A percentile compares a stretch with the other conserved stretches of the same genome.
Conservation (phyloP, 2,113 vertebrate genomes). For the Amphilophus citrinellus region DNA sequence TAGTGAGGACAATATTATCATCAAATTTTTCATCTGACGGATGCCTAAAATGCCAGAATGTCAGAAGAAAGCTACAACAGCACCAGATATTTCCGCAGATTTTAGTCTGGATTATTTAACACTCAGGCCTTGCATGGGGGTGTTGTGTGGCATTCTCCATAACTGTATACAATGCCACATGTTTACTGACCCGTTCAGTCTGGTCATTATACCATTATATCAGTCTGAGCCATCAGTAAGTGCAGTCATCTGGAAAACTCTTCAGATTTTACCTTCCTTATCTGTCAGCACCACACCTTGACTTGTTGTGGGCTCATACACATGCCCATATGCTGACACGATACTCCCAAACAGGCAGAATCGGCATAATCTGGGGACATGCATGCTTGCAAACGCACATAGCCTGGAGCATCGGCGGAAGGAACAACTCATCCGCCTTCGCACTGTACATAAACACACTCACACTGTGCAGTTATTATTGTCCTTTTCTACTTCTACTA, state of each 20-base stretch:
- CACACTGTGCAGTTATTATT: background rate
- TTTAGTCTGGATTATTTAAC: constrained; percentile 1
- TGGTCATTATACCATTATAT: constrained; percentile 49
- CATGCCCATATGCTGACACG: constrained; percentile 1
- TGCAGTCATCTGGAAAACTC: constrained; percentile 58
- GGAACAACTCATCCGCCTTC: constrained; percentile 20
- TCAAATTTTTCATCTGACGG: background rate
- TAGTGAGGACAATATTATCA: background rate
- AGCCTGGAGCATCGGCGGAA: constrained; percentile 10
- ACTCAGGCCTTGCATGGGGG: background rate
- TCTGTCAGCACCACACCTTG: constrained; percentile 64
- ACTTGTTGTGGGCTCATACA: constrained; percentile 38
- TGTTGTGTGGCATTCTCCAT: background rate
- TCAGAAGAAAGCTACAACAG: background rate
- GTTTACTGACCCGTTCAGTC: constrained; percentile 2
- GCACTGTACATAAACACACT: background rate
- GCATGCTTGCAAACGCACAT: constrained; percentile 62
- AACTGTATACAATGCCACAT: background rate
- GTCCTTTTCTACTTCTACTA: background rate
- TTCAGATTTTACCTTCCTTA: constrained; percentile 66
- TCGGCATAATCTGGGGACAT: constrained; percentile 22
- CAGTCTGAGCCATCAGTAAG: constrained; percentile 54
- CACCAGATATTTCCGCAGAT: rapidly evolving
- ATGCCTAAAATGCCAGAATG: background rate
- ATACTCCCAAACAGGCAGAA: constrained; percentile 10